Percentiles rank a stretch among this genome's conserved stretches.
Evolutionary conservation across 1,140 invertebrate genomes (phyloP).

Genomic region (Lasaia peninsularis): DNA sequence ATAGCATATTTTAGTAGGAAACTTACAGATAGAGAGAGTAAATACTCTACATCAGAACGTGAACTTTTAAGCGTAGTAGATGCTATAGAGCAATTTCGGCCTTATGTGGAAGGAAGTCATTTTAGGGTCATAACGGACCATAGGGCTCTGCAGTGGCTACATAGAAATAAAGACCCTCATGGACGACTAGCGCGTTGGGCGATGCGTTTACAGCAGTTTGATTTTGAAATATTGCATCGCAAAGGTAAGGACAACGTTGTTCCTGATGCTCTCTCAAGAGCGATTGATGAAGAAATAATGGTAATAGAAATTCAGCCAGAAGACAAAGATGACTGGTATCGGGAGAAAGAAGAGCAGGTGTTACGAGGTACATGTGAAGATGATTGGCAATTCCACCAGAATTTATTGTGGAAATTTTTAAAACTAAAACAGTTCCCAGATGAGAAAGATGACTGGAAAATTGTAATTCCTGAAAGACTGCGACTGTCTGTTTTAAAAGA

Average conservation of each 20-base stretch:
- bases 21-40: constrained; percentile 50
- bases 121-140: background rate
- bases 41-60: constrained; percentile 58
- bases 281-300: constrained; percentile 12
- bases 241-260: constrained; percentile 44
- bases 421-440: too few species aligned
- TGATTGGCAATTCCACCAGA: too few species aligned
- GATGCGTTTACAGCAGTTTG: constrained; percentile 43
- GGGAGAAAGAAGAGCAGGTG: too few species aligned
- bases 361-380: too few species aligned
- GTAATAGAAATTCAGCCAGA: constrained; percentile 20
- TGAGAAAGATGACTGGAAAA: too few species aligned
- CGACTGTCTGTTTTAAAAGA: too few species aligned
- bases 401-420: too few species aligned
- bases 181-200: constrained; percentile 68
- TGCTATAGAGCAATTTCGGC: constrained; percentile 61
- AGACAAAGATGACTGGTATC: constrained; percentile 35
- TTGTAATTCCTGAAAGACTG: too few species aligned
- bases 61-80: constrained; percentile 66
- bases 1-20: constrained; percentile 52
- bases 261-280: constrained; percentile 47
- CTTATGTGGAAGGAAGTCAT: constrained; percentile 53
- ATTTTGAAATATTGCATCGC: constrained; percentile 50
- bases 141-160: constrained; percentile 29
- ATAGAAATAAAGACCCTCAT: constrained; percentile 54